Evolutionary conservation across 1,140 invertebrate species (phyloP), one percentile per base, ranked within the genome.

Genomic region (Bathynomus jamesi): DNA sequence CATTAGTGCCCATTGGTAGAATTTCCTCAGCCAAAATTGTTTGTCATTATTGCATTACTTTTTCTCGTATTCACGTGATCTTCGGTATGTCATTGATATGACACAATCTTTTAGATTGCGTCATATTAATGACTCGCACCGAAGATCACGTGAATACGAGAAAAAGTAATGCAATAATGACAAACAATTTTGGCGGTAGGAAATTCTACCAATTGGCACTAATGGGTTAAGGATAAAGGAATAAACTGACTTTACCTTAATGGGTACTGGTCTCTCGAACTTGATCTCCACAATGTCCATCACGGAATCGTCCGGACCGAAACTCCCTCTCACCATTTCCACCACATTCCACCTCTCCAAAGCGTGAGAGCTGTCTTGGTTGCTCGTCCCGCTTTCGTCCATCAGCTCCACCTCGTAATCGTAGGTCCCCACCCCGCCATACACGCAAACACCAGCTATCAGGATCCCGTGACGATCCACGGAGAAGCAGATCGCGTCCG

Each of bases 401-500:
- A 97, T 83, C 17, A 98, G 80, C 82, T 98, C 95, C 63, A 98
- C 82, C 80, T 96, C 93, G 82, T 96, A 98, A 79, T 93, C 91
- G 80, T 93, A 94, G 75, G 87, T 87, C 5, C 92, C 92, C 17
- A 88, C 85, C 4, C 95, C 94, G 11, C 92, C 92, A 82, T 95
- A 99, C 60, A 98, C 88, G 73, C 89, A 90, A 63, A 91, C 90
- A 2, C 96, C 96, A 40, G 91, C 90, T 32, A 99, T 88, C 29
- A 91, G 87, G 65, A 98, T 90, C 1, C 95, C 96, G 0, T 90
- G 84, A 32, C 90, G 85, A 83, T 99, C 95, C 7, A 98, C 95
- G 21, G 89, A 89, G 79, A 99, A 97, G 77, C 93, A 93, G 78
- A 99, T 94, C 4, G 95, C 95, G 84, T 99, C 96, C 0, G 95